Evolutionary conservation across 2,113 vertebrate species (phyloP).

Genomic region (Ibidorhyncha struthersii): DNA sequence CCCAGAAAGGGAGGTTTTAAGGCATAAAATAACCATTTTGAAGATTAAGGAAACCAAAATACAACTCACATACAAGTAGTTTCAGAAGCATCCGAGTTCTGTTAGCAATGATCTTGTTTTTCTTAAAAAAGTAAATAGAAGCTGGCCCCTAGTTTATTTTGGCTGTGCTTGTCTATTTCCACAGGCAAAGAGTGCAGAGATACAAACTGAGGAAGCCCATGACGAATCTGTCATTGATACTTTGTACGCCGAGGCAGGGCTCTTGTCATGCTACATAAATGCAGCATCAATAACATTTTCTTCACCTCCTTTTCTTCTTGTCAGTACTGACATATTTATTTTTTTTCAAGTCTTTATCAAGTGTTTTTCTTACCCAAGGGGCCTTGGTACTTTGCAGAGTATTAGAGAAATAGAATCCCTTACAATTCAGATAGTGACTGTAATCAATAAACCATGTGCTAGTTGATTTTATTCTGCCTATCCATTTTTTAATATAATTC

Average conservation of each 20-base stretch:
- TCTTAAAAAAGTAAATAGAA: not conserved
- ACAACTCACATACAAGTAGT: not conserved
- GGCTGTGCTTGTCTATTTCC: not conserved
- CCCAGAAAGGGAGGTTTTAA: not conserved
- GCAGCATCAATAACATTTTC: not conserved
- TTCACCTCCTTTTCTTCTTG: not conserved
- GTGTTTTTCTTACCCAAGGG: not conserved
- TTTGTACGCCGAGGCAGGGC: not conserved
- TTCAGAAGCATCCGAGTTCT: not conserved
- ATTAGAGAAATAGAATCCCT: not conserved
- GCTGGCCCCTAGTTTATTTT: not conserved
- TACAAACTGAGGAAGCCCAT: not conserved
- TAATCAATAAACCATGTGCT: not conserved
- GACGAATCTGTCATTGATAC: not conserved
- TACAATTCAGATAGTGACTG: not conserved
- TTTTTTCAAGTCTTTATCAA: not conserved
- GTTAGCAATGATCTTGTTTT: not conserved
- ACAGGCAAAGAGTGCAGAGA: not conserved
- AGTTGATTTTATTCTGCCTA: not conserved
- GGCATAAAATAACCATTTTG: not conserved
- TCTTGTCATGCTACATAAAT: not conserved
- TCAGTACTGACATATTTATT: not conserved
- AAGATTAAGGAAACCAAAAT: not conserved
- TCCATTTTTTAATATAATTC: not conserved
- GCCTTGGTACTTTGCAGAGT: not conserved